Evolutionary conservation across 2,888 invertebrate species (phyloP).

Genomic region (Ophion costatus): DNA sequence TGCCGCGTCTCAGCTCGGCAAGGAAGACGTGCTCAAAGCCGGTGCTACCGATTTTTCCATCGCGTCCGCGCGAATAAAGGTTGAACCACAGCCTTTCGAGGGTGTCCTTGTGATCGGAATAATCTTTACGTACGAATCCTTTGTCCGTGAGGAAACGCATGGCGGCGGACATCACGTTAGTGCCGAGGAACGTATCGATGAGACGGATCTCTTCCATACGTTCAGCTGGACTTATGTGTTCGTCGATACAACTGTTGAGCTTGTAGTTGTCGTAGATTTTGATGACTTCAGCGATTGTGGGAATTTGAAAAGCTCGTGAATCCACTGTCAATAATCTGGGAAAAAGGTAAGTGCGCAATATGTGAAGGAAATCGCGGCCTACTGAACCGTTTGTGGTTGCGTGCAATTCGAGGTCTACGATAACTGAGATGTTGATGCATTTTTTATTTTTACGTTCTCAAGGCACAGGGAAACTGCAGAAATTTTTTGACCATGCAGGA

Average conservation of each 20-base stretch:
- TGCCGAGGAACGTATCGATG: slow-evolving; percentile 84
- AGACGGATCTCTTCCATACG: slow-evolving; percentile 79
- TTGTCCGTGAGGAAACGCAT: slow-evolving; percentile 84
- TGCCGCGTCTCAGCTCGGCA: slow-evolving; percentile 91
- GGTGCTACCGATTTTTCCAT: slow-evolving; percentile 91
- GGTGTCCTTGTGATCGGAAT: slow-evolving; percentile 88
- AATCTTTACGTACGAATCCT: slow-evolving; percentile 79
- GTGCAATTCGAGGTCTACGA: too few relatives aligned
- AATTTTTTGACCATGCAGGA: too few relatives aligned
- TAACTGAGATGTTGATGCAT: too few relatives aligned
- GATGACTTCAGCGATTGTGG: slow-evolving; percentile 89
- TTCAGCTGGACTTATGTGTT: slow-evolving; percentile 88
- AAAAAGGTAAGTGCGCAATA: neutral
- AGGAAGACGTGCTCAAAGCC: slow-evolving; percentile 97
- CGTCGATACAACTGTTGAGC: slow-evolving; percentile 89
- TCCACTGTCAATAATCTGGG: slow-evolving; percentile 88
- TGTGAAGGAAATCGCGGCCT: neutral
- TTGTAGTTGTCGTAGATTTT: slow-evolving; percentile 94
- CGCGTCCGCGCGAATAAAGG: slow-evolving; percentile 91
- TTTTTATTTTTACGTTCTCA: too few relatives aligned
- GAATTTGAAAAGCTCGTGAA: slow-evolving; percentile 87
- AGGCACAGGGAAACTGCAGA: too few relatives aligned
- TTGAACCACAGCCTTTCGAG: slow-evolving; percentile 91
- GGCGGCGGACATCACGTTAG: slow-evolving; percentile 84
- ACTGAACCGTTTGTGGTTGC: too few relatives aligned